Evolutionary conservation across 2,888 invertebrate genomes (phyloP).

Genomic region (Apodemia duryi): DNA sequence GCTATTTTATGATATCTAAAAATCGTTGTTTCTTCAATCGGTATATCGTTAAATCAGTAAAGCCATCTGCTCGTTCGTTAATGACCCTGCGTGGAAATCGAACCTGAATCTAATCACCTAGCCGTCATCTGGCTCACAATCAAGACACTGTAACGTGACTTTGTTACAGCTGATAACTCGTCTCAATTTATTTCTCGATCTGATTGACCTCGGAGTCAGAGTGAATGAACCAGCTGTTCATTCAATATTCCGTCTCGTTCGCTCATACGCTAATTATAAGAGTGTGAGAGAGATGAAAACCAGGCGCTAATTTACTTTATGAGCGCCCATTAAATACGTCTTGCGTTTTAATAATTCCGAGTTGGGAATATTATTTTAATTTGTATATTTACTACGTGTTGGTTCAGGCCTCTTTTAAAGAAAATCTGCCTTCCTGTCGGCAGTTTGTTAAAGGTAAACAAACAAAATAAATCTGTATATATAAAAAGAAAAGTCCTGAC

Average conservation of each 20-base stretch:
- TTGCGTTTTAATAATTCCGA: conserved; percentile 5
- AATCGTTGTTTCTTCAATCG: too few species aligned
- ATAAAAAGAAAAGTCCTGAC: too few species aligned
- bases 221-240: conserved; percentile 57
- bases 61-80: too few species aligned
- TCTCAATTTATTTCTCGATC: conserved; percentile 55
- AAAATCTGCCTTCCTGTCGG: too few species aligned
- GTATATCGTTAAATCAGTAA: too few species aligned
- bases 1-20: too few species aligned
- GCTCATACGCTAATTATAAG: background rate
- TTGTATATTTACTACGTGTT: background rate
- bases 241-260: conserved; percentile 32
- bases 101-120: background rate
- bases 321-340: conserved; percentile 18
- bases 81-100: background rate
- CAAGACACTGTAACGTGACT: background rate
- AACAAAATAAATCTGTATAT: too few species aligned
- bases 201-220: conserved; percentile 65
- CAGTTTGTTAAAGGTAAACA: too few species aligned
- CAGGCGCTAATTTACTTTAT: conserved; percentile 18
- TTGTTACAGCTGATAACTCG: conserved; percentile 29
- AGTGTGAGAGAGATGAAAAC: background rate
- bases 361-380: background rate
- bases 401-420: too few species aligned
- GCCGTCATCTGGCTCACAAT: background rate